phyloP scores from a whole-genome alignment of 2,888 invertebrate species.

The Nemotelus pantherinus region DNA sequence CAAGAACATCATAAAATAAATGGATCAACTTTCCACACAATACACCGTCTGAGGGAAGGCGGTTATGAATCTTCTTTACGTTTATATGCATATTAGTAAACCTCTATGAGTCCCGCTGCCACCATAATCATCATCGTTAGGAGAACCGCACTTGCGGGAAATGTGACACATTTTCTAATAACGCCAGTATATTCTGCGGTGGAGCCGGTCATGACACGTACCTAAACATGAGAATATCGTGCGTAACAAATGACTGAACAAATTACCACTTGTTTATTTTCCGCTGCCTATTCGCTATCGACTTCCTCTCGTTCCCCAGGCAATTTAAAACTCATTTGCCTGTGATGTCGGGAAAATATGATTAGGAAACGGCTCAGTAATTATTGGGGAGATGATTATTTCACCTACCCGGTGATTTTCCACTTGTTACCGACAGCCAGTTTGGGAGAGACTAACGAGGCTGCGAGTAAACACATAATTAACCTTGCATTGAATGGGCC shows the following conservation, averaged over 20 bases:
- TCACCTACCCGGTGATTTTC: not conserved
- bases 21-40: too few species aligned
- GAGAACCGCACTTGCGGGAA: conserved; percentile 19
- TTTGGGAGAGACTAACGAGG: not conserved
- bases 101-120: not conserved
- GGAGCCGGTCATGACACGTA: not conserved
- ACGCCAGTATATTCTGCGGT: conserved; percentile 10
- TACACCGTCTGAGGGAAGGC: too few species aligned
- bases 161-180: conserved; percentile 14
- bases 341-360: not conserved
- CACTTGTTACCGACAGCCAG: not conserved
- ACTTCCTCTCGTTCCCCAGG: not conserved
- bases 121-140: conserved; percentile 3
- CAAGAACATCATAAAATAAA: too few species aligned
- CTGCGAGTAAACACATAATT: too few species aligned
- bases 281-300: conserved; percentile 1
- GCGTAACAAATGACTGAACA: conserved; percentile 37
- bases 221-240: conserved; percentile 21
- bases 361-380: conserved; percentile 12
- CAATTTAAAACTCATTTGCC: conserved; percentile 41
- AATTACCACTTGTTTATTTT: conserved; percentile 36
- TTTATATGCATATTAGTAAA: too few species aligned
- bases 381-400: conserved; percentile 14
- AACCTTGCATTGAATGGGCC: too few species aligned
- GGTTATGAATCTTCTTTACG: too few species aligned